Conservation (phyloP, 1,140 invertebrate genomes). For the Drosophila saltans region DNA sequence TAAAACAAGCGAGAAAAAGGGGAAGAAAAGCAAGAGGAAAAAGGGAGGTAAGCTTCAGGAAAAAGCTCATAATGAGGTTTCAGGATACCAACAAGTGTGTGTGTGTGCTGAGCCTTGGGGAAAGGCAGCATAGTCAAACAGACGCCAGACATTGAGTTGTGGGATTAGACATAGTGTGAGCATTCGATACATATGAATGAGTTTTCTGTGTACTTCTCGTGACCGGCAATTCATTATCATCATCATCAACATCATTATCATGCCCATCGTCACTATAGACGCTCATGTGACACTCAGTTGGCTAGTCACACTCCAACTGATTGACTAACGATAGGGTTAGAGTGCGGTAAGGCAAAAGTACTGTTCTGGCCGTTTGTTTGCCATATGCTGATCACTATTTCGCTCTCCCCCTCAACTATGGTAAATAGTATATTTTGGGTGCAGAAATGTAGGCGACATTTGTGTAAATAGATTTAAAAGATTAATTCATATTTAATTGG, state of each 20-base stretch:
- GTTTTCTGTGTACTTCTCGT: conserved; percentile 21
- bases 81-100: conserved; percentile 27
- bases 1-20: conserved; percentile 20
- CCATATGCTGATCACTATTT: conserved; percentile 69
- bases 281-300: conserved; percentile 32
- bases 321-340: conserved; percentile 7
- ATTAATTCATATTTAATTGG: no score
- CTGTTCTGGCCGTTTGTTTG: conserved; percentile 23
- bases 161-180: background rate
- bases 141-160: conserved; percentile 26
- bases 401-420: background rate
- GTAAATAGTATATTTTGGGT: conserved; percentile 17
- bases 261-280: conserved; percentile 42
- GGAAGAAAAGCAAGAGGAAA: conserved; percentile 28
- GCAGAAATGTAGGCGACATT: conserved; percentile 16
- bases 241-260: conserved; percentile 34
- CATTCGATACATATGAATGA: conserved; percentile 25
- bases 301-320: conserved; percentile 46
- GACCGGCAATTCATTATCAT: conserved; percentile 57
- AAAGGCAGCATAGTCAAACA: conserved; percentile 38
- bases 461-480: no score
- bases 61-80: conserved; percentile 55
- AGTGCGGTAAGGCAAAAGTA: background rate
- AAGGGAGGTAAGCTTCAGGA: conserved; percentile 16
- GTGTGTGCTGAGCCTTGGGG: conserved; percentile 26